Base-by-base conservation (phyloP, 2,797 vertebrate species). In the Centropyge bicolor region DNA sequence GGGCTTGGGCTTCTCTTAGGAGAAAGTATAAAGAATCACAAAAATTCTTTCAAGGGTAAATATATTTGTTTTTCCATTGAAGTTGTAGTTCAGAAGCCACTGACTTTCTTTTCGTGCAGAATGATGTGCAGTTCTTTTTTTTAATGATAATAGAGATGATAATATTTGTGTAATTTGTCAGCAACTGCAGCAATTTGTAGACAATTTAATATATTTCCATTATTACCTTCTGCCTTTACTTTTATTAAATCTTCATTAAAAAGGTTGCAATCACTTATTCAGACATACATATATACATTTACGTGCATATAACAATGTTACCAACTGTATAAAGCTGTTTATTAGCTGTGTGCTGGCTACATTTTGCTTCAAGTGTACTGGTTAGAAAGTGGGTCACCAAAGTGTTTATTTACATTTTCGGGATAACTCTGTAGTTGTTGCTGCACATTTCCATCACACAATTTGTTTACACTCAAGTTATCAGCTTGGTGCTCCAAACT, bases 251-350 rank as follows among this genome's bases (percentile, higher is more conserved):
- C 1, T 67, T 31, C 3, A 12, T 46, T 48, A 36, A 64, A 38
- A 55, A 49, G 9, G n/a, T 24, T 62, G 51, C 22, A 46, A 46
- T 74, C 35, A 70, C 31, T 61, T 49, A 38, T 62, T 63, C 31
- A 56, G 0, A 19, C 7, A 51, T 51, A 46, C 52, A 48, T 13
- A 14, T 8, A 1, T 48, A 45, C 55, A 41, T 66, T 75, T 36
- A 38, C 19, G 36, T 64, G 16, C 35, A 66, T 8, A 59, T 51
- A 41, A n/a, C 24, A 74, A 8, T 14, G 27, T 31, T 46, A n/a
- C n/a, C 31, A 20, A 38, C 31, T 20, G 1, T 24, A 38, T 67
- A 19, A 27, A 67, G 2, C 27, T 56, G 35, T 45, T 61, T 35
- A 14, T n/a, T 17, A 16, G 8, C 17, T 31, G 27, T 11, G 27